Base-by-base conservation (phyloP, 2,888 invertebrate genomes). In the Andrena fulva region DNA sequence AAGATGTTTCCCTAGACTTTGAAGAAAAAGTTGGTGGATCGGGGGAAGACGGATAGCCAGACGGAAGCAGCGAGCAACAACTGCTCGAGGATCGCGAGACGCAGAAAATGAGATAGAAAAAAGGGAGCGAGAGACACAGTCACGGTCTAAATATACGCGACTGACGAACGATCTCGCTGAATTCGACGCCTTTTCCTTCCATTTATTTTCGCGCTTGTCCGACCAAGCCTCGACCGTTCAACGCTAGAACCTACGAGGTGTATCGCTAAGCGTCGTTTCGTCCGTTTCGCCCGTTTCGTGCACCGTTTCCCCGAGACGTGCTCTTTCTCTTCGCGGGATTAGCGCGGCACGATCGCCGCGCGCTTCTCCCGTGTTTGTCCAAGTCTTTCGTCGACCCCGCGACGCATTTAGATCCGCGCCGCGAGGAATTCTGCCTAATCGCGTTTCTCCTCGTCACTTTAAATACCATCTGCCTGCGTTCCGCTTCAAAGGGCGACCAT, bases 91-190 rank as follows among this genome's bases (percentile, higher is more conserved):
- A 75, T 50, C 66, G 24, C 12, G 62, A n/a, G 33, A 8, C 27
- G 27, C 4, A 4, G 59, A n/a, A 54, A 67, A 2, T 10, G 27
- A 7, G 67, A 33, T 10, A 60, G 42, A 24, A 20, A 56, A 7
- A 10, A n/a, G 27, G 63, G 20, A 7, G 35, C 29, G 76, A 50
- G 48, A 52, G 33, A 50, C 52, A 71, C 52, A 59, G 77, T 73
- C 80, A 71, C 62, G 64, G 71, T 87, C 85, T 86, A 87, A 89
- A 88, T 87, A 89, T 84, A 88, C 69, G 1, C 52, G 42, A 62
- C 77, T 77, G 89, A 84, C 77, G 74, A 85, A 89, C 80, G 86
- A 89, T 89, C 85, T 77, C 72, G 64, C 63, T 82, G 81, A 84
- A 89, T 89, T 84, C 87, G 78, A 84, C 62, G 82, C 77, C 73